Evolutionary conservation across 30 jellyfish, hydroid and myxozoan genomes (phyloP).

Genomic region (Cassiopea andromeda): DNA sequence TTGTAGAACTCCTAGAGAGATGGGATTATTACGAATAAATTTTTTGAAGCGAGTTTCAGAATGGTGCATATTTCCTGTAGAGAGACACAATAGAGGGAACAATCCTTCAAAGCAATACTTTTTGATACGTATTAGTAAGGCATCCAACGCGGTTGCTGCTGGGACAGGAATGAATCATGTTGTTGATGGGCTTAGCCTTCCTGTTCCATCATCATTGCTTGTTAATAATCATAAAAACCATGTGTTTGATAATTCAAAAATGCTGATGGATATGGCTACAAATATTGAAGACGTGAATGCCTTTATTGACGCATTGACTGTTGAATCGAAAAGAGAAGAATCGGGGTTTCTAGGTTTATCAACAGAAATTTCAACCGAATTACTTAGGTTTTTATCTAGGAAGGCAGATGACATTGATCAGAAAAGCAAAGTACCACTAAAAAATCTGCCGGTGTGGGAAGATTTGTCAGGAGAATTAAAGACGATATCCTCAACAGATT

Average conservation of each 20-base stretch:
- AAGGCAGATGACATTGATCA: not conserved
- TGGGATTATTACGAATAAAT: not conserved
- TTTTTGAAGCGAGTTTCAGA: conserved; percentile 13
- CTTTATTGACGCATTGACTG: conserved; percentile 11
- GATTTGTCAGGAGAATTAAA: conserved; percentile 30
- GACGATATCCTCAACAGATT: not conserved
- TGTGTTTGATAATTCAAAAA: not conserved
- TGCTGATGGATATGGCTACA: conserved; percentile 3
- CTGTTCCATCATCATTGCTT: conserved; percentile 1
- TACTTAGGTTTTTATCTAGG: conserved; percentile 6
- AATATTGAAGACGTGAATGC: not conserved
- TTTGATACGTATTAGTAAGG: conserved; percentile 8
- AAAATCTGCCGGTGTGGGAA: conserved; percentile 31
- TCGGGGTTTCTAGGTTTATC: conserved; percentile 1
- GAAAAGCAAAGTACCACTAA: not conserved
- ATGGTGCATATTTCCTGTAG: conserved; percentile 51
- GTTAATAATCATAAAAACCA: not conserved
- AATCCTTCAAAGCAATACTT: not conserved
- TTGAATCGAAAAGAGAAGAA: not conserved
- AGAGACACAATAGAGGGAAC: not conserved
- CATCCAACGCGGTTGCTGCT: not conserved
- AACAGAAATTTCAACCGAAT: not conserved
- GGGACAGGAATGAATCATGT: not conserved
- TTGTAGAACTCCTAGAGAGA: not conserved
- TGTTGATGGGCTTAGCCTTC: conserved; percentile 5